phyloP scores from a whole-genome alignment of 2,888 invertebrate genomes.

The Hemicrepidius hirtus region DNA sequence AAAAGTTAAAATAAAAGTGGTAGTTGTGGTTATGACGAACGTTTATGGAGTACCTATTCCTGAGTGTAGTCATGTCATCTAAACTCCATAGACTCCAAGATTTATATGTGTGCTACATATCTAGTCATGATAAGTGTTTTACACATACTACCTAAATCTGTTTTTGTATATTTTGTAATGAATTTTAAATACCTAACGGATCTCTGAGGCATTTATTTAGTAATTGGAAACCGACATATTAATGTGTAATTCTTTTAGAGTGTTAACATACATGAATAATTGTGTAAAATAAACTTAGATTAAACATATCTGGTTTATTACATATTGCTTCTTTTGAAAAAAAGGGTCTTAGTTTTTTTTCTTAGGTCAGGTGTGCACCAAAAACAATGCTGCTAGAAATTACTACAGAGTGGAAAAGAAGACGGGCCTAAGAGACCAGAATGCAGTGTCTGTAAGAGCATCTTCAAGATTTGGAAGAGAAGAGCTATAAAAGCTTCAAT shows the following conservation, averaged over 20 bases:
- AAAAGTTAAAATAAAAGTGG: constrained; percentile 44
- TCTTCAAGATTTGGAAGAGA: no score
- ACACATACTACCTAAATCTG: constrained; percentile 1
- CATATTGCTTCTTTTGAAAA: no score
- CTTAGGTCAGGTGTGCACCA: no score
- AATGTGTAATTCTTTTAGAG: background rate
- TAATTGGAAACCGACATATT: background rate
- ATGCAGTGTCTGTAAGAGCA: no score
- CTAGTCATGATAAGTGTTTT: constrained; percentile 36
- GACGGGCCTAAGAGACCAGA: no score
- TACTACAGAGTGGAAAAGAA: no score
- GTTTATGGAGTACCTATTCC: background rate
- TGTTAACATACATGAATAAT: background rate
- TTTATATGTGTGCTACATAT: constrained; percentile 32
- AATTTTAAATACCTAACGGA: constrained; percentile 19
- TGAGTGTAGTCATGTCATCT: background rate
- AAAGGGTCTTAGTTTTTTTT: no score
- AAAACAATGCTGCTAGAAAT: no score
- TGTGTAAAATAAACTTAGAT: background rate
- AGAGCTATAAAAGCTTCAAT: no score
- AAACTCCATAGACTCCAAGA: background rate
- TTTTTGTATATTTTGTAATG: constrained; percentile 41
- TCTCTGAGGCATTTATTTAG: constrained; percentile 27
- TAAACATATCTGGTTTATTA: no score
- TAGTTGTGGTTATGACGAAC: constrained; percentile 3